Conservation (phyloP, 64 coral and sea anemone species). For the Stichodactyla mertensii region DNA sequence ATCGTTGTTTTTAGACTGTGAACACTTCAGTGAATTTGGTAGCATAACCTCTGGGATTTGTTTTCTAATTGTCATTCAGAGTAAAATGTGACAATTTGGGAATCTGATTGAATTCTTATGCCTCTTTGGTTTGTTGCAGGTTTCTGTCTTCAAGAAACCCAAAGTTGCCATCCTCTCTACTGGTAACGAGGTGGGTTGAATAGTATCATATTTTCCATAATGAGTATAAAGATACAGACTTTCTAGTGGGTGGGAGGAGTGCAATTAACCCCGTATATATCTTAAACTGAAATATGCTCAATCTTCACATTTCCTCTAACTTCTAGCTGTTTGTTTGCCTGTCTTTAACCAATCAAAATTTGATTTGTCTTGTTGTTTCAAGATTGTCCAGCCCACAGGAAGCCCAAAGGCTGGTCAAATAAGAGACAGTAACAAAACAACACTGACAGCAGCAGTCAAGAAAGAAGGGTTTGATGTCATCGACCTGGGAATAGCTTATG, state of each 20-base stretch:
- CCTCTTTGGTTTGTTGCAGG: neutral
- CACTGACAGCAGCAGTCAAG: slow-evolving; percentile 53
- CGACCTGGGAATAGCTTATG: slow-evolving; percentile 82
- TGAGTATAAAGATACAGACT: neutral
- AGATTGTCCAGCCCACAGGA: slow-evolving; percentile 61
- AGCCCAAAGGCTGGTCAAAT: slow-evolving; percentile 68
- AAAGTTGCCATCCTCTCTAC: slow-evolving; percentile 68
- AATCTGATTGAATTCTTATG: neutral
- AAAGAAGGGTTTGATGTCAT: slow-evolving; percentile 61
- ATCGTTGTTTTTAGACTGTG: too few species aligned
- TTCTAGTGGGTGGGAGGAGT: too few species aligned
- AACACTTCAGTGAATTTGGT: too few species aligned
- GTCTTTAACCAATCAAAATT: neutral
- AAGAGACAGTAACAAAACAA: slow-evolving; percentile 88
- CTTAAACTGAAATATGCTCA: too few species aligned
- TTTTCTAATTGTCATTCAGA: too few species aligned
- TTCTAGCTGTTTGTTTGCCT: too few species aligned
- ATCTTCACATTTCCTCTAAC: too few species aligned
- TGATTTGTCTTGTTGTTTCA: neutral
- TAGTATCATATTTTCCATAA: neutral
- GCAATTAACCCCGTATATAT: too few species aligned
- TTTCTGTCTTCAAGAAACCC: slow-evolving; percentile 57
- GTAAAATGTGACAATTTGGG: too few species aligned
- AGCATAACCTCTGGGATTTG: too few species aligned
- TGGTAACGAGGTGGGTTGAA: slow-evolving; percentile 53